Evolutionary conservation across 1,140 invertebrate species (phyloP).

Genomic region (Musca vetustissima): DNA sequence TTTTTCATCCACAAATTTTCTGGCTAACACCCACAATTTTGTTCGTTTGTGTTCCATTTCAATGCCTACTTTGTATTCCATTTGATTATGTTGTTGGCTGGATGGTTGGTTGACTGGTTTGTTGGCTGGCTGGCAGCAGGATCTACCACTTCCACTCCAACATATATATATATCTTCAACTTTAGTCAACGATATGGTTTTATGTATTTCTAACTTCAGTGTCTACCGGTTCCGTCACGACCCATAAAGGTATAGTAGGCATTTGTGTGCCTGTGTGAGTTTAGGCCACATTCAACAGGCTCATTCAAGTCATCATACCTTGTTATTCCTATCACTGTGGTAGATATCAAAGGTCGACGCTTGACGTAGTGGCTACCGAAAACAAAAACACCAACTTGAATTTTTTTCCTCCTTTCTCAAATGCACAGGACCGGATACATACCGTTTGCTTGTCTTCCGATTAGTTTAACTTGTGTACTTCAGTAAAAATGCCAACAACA

Average conservation of each 20-base stretch:
- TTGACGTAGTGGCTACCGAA: background rate
- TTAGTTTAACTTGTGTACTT: constrained; percentile 26
- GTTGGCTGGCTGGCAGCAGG: no score
- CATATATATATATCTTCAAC: no score
- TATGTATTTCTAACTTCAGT: no score
- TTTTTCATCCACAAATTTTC: constrained; percentile 5
- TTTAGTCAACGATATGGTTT: no score
- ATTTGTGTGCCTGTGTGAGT: no score
- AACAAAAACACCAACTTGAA: constrained; percentile 1
- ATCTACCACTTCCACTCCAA: no score
- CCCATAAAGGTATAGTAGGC: background rate
- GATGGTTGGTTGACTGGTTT: background rate
- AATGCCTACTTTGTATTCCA: background rate
- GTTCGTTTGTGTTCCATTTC: background rate
- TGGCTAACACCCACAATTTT: constrained; percentile 16
- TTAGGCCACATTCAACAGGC: constrained; percentile 4
- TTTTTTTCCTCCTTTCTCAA: background rate
- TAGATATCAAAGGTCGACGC: constrained; percentile 1
- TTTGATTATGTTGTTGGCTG: constrained; percentile 3
- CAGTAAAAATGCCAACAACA: background rate
- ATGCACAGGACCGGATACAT: constrained; percentile 12
- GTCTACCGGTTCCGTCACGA: no score
- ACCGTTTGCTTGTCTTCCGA: constrained; percentile 26
- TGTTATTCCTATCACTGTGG: background rate
- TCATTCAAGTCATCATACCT: constrained; percentile 11